phyloP scores from a whole-genome alignment of 2,888 invertebrate genomes.

The Conchocele bisecta region DNA sequence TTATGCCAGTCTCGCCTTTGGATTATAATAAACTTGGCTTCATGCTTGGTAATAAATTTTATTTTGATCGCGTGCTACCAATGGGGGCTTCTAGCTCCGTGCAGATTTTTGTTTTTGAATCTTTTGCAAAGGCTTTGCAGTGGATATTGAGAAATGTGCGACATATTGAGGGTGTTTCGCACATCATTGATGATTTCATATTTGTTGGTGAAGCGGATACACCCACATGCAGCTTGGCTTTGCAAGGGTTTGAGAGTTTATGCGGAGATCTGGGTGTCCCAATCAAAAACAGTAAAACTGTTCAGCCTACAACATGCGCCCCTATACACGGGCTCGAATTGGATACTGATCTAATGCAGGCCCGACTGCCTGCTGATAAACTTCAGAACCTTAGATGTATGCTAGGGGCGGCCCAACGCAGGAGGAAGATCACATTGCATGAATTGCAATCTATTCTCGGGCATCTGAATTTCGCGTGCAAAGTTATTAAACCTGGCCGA shows the following conservation, averaged over 20 bases:
- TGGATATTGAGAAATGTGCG: conserved; percentile 3
- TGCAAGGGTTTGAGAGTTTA: conserved; percentile 1
- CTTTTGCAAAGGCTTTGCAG: conserved; percentile 17
- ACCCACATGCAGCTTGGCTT: background rate
- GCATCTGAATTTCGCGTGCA: conserved; percentile 36
- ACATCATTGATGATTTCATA: conserved; percentile 40
- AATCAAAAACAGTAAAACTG: conserved; percentile 22
- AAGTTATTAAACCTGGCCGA: conserved; percentile 30
- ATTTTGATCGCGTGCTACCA: conserved; percentile 22
- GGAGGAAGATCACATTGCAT: conserved; percentile 7
- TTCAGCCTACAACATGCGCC: conserved; percentile 5
- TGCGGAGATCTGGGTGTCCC: conserved; percentile 10
- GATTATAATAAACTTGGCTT: conserved; percentile 51
- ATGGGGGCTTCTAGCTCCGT: conserved; percentile 24
- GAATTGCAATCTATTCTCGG: conserved; percentile 22
- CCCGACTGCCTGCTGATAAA: conserved; percentile 20
- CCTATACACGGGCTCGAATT: conserved; percentile 23
- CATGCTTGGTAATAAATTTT: conserved; percentile 23
- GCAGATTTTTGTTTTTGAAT: conserved; percentile 22
- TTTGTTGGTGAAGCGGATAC: conserved; percentile 11
- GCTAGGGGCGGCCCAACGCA: background rate
- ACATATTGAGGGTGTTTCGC: conserved; percentile 20
- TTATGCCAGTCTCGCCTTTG: conserved; percentile 43
- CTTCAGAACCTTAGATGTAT: background rate
- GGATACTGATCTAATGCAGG: conserved; percentile 9